Evolutionary conservation across 2,113 vertebrate species (phyloP).

Genomic region (Calidris pugnax): DNA sequence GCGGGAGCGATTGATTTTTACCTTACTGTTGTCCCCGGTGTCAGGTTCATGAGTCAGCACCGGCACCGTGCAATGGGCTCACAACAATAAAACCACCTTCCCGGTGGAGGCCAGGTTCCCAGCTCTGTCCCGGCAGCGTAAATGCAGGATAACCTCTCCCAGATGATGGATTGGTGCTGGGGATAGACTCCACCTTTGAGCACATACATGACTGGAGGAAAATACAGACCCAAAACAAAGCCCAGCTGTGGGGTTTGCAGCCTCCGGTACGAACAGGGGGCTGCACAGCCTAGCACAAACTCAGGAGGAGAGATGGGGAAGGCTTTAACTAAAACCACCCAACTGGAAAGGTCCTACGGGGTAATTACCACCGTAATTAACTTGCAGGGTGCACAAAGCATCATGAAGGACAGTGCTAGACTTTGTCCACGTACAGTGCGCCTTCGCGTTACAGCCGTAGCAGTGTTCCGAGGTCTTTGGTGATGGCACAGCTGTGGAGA

Average conservation of each 20-base stretch:
- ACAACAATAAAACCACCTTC: slow-evolving; percentile 13
- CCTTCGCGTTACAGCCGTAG: background rate
- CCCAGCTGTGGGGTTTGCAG: background rate
- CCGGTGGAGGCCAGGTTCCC: background rate
- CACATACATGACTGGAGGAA: background rate
- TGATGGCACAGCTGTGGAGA: background rate
- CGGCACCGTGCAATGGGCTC: background rate
- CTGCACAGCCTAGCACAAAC: background rate
- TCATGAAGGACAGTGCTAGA: background rate
- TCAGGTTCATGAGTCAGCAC: slow-evolving; percentile 60
- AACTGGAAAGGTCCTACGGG: background rate
- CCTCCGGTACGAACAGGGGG: background rate
- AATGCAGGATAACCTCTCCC: background rate
- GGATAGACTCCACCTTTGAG: background rate
- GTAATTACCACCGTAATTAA: slow-evolving; percentile 7
- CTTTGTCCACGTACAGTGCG: background rate
- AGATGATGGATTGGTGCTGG: background rate
- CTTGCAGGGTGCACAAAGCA: slow-evolving; percentile 21
- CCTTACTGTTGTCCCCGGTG: background rate
- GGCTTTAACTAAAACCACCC: slow-evolving; percentile 1
- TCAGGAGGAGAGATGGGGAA: background rate
- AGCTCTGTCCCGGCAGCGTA: background rate
- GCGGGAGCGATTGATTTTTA: background rate
- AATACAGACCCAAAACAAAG: slow-evolving; percentile 29
- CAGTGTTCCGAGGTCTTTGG: background rate